A percentile compares a stretch with the other conserved stretches of the same genome.
Evolutionary conservation across 2,113 vertebrate species (phyloP).

Genomic region (Spea bombifrons): DNA sequence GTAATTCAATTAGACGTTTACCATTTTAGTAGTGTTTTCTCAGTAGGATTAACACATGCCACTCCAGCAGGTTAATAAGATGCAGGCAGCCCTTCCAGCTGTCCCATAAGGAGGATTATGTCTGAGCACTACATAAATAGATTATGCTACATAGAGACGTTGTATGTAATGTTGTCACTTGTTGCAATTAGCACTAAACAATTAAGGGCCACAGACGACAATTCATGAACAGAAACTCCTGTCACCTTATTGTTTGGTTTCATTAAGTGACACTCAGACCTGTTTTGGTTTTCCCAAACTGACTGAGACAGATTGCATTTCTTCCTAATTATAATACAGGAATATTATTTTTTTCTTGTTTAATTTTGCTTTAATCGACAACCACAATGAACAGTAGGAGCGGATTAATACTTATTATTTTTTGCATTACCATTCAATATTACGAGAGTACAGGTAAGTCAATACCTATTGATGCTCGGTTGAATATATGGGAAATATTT

Average conservation of each 20-base stretch:
- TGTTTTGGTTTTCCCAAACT: not conserved
- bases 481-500: no score
- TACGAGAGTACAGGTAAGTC: constrained; percentile 77
- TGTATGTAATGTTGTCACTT: constrained; percentile 72
- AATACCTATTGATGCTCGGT: not conserved
- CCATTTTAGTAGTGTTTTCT: constrained; percentile 13
- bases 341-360: not conserved
- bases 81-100: constrained; percentile 75
- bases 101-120: constrained; percentile 84
- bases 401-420: constrained; percentile 67
- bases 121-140: constrained; percentile 86
- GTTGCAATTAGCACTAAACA: constrained; percentile 54
- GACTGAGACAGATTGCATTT: not conserved
- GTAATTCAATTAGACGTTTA: constrained; percentile 14
- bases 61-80: constrained; percentile 88
- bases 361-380: constrained; percentile 40
- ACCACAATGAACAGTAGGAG: constrained; percentile 71
- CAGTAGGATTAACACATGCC: constrained; percentile 72
- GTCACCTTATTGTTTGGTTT: not conserved
- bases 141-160: constrained; percentile 83
- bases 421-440: constrained; percentile 67
- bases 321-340: not conserved
- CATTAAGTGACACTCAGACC: not conserved
- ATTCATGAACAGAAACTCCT: not conserved
- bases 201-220: constrained; percentile 1